Evolutionary conservation across 1,140 invertebrate genomes (phyloP).

Genomic region (Drosophila sturtevanti): DNA sequence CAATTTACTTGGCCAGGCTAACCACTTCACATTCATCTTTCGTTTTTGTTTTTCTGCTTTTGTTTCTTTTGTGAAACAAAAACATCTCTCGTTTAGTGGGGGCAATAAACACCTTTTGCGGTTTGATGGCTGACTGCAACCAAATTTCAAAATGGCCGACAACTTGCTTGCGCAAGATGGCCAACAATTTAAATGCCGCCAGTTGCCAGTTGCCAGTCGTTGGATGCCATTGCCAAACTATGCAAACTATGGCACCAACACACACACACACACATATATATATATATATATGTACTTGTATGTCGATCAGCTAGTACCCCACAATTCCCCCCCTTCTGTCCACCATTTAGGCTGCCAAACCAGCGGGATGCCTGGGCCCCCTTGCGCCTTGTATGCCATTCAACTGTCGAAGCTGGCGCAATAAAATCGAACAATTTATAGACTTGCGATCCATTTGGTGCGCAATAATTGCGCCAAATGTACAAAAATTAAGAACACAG

Average conservation of each 20-base stretch:
- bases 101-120: constrained; percentile 63
- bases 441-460: constrained; percentile 78
- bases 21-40: not conserved
- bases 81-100: constrained; percentile 17
- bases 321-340: no score
- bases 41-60: not conserved
- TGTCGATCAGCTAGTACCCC: not conserved
- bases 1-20: not conserved
- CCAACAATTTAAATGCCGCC: constrained; percentile 39
- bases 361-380: not conserved
- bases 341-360: no score
- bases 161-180: constrained; percentile 74
- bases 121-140: not conserved
- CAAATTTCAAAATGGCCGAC: constrained; percentile 61
- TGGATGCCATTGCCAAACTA: constrained; percentile 73
- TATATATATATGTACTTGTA: not conserved
- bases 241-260: constrained; percentile 63
- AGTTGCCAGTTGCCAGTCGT: constrained; percentile 32
- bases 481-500: constrained; percentile 66
- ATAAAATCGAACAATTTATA: constrained; percentile 82
- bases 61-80: constrained; percentile 30
- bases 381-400: constrained; percentile 56
- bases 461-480: constrained; percentile 80
- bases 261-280: constrained; percentile 27
- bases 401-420: constrained; percentile 79